Evolutionary conservation across 23 tunicate genomes (phyloP).

Genomic region (Clavelina lepadiformis): DNA sequence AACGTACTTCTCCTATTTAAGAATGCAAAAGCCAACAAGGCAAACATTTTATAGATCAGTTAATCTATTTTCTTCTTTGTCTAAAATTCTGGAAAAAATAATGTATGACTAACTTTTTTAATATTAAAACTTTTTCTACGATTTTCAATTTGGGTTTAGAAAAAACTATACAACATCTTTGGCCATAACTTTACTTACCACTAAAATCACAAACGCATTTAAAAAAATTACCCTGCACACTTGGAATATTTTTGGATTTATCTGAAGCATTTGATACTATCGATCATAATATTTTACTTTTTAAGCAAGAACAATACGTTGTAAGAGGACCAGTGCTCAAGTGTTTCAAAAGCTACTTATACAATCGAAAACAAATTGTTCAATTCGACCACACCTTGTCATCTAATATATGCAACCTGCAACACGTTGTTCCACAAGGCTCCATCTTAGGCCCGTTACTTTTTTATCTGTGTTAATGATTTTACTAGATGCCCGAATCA

Average conservation of each 20-base stretch:
- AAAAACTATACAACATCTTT: neutral
- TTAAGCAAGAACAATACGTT: conserved; percentile 1
- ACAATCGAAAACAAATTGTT: neutral
- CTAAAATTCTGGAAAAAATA: conserved; percentile 8
- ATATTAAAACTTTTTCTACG: no score
- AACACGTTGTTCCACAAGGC: conserved; percentile 4
- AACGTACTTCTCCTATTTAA: neutral
- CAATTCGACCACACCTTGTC: neutral
- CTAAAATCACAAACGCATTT: neutral
- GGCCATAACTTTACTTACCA: neutral
- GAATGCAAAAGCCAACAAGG: neutral
- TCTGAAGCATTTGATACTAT: conserved; percentile 11
- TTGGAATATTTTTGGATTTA: conserved; percentile 13
- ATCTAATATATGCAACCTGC: neutral
- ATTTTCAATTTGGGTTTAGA: no score
- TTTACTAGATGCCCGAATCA: conserved; percentile 2
- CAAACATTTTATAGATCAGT: conserved; percentile 1
- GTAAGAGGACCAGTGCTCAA: neutral
- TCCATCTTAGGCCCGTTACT: conserved; percentile 2
- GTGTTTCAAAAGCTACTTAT: neutral
- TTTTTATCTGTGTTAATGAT: conserved; percentile 3
- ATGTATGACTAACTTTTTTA: neutral
- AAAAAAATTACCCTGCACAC: neutral
- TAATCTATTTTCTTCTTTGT: neutral
- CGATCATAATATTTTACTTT: conserved; percentile 3